These are phyloP conservation scores for Gadus chalcogrammus DNA, from an alignment of 2,113 vertebrate species.

Conservation along the genomic window DNA sequence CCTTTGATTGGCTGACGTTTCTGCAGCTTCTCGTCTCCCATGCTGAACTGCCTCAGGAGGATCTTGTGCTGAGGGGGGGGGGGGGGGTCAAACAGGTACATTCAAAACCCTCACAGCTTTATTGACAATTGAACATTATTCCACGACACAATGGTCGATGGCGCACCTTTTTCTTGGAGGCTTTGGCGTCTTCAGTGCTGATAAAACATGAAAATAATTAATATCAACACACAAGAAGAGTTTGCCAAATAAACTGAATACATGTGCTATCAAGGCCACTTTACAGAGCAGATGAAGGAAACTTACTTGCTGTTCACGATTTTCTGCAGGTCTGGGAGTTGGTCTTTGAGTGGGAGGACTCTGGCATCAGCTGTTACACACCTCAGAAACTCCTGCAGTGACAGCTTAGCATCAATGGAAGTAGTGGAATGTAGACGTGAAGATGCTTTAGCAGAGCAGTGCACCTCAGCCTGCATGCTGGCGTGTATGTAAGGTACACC, in stretches of 20 bases:
- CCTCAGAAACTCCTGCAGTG: slow-evolving; percentile 85
- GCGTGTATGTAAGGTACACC: no score
- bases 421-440: no score
- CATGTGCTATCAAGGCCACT: not conserved
- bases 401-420: no score
- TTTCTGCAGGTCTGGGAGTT: slow-evolving; percentile 86
- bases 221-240: no score
- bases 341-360: slow-evolving; percentile 83
- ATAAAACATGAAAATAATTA: slow-evolving; percentile 15
- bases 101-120: not conserved
- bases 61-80: slow-evolving; percentile 83
- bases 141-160: not conserved
- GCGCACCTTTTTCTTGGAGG: slow-evolving; percentile 86
- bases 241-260: not conserved
- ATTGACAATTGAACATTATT: not conserved
- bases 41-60: slow-evolving; percentile 89
- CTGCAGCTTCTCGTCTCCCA: slow-evolving; percentile 86
- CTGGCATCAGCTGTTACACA: slow-evolving; percentile 89
- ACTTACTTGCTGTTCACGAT: slow-evolving; percentile 89
- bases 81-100: not conserved
- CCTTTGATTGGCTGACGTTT: slow-evolving; percentile 88
- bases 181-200: slow-evolving; percentile 85
- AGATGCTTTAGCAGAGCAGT: no score
- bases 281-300: no score
- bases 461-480: no score